phyloP scores from a whole-genome alignment of 2,797 vertebrate species.

The Neoniphon sammara region DNA sequence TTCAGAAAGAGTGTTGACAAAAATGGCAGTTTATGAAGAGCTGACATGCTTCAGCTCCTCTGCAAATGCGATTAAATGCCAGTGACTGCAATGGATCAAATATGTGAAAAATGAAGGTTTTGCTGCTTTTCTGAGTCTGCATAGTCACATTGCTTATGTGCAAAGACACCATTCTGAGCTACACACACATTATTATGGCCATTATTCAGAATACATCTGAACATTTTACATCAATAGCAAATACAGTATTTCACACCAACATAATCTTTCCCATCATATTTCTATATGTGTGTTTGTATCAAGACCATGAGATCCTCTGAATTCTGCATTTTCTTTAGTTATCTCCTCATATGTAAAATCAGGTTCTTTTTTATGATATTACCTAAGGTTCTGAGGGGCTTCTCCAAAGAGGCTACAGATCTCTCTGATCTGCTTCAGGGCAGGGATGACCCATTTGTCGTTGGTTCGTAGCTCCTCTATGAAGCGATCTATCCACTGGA shows the following conservation, averaged over 20 bases:
- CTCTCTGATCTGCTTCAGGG: slow-evolving; percentile 99
- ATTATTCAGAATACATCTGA: slow-evolving; percentile 4
- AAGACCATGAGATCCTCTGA: neutral
- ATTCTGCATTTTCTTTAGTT: neutral
- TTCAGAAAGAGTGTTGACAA: slow-evolving; percentile 8
- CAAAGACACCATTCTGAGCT: slow-evolving; percentile 3
- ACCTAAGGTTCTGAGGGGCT: slow-evolving; percentile 99
- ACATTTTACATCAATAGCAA: slow-evolving; percentile 1
- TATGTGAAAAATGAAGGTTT: slow-evolving; percentile 12
- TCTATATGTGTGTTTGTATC: slow-evolving; percentile 3
- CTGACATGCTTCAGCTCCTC: slow-evolving; percentile 27
- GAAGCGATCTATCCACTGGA: slow-evolving; percentile 99
- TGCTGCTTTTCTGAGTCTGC: neutral
- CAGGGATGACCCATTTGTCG: slow-evolving; percentile 99
- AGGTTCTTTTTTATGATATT: slow-evolving; percentile 53
- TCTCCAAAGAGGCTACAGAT: slow-evolving; percentile 99
- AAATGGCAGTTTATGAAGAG: slow-evolving; percentile 5
- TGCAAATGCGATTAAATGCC: slow-evolving; percentile 34
- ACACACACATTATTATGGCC: neutral
- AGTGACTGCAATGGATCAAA: slow-evolving; percentile 28
- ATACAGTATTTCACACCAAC: slow-evolving; percentile 11
- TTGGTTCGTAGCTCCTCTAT: slow-evolving; percentile 99
- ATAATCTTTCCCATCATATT: neutral
- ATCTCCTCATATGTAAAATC: neutral
- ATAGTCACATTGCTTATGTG: slow-evolving; percentile 2